Percentiles rank a stretch among this genome's conserved stretches.
Evolutionary conservation across 2,888 invertebrate species (phyloP).

Genomic region (Eupelmus urozonus): DNA sequence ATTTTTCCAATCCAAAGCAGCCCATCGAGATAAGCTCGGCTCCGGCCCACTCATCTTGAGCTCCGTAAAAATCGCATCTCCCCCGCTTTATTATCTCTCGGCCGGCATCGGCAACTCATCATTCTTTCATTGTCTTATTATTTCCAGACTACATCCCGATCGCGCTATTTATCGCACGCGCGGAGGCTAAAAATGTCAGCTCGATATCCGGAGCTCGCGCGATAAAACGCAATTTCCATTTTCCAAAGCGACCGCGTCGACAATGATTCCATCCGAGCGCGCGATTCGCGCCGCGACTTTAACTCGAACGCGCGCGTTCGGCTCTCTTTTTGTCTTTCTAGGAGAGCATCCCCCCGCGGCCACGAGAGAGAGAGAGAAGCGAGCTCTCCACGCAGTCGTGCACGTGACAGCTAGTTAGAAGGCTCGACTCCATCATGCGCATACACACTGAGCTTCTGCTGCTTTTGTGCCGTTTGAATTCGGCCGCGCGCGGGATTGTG

Average conservation of each 20-base stretch:
- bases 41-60: background rate
- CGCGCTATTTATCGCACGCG: conserved; percentile 17
- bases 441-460: background rate
- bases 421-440: background rate
- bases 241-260: conserved; percentile 6
- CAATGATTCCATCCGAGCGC: background rate
- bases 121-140: conserved; percentile 43
- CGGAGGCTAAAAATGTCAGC: background rate
- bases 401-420: conserved; percentile 25
- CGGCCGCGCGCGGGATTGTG: too few relatives aligned
- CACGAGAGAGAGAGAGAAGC: conserved; percentile 4
- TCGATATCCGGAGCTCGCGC: background rate
- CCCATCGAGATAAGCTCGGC: background rate
- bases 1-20: background rate
- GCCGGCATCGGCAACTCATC: conserved; percentile 17
- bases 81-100: conserved; percentile 6
- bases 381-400: conserved; percentile 5
- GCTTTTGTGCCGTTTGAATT: background rate
- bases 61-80: background rate
- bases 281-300: background rate
- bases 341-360: too few relatives aligned
- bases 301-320: background rate
- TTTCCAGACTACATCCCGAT: conserved; percentile 6
- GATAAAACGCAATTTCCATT: conserved; percentile 38
- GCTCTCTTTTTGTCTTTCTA: background rate